Conservation (phyloP, 2,113 vertebrate species). For the Panurus biarmicus region DNA sequence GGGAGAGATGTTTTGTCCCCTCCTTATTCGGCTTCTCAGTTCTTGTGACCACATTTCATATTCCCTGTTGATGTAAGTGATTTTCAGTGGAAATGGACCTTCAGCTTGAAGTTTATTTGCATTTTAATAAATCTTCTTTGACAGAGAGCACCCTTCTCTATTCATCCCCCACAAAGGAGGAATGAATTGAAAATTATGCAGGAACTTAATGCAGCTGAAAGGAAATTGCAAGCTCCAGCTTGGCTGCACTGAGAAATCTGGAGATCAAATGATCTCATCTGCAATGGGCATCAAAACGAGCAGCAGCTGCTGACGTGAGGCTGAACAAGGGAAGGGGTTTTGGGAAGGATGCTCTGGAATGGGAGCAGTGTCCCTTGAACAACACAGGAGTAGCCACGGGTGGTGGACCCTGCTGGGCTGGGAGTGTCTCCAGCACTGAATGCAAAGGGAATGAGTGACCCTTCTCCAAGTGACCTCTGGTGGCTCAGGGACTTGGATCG, state of each 20-base stretch:
- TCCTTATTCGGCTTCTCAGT: neutral
- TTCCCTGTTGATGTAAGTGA: neutral
- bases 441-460: neutral
- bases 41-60: neutral
- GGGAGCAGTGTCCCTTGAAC: neutral
- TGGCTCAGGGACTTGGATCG: neutral
- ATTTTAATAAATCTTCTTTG: conserved; percentile 36
- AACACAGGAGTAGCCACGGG: fast-evolving
- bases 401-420: neutral
- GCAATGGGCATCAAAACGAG: neutral
- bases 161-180: conserved; percentile 7
- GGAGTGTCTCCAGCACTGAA: neutral
- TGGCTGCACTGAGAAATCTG: neutral
- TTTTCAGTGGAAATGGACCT: neutral
- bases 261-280: neutral
- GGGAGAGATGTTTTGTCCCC: neutral
- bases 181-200: conserved; percentile 34
- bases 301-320: neutral
- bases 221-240: conserved; percentile 24
- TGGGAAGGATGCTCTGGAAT: neutral
- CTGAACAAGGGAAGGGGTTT: neutral
- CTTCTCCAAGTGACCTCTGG: neutral
- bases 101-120: conserved; percentile 32
- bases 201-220: conserved; percentile 2
- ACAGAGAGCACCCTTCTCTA: conserved; percentile 26